phyloP scores from a whole-genome alignment of 2,888 invertebrate species.

The Tenodera sinensis region DNA sequence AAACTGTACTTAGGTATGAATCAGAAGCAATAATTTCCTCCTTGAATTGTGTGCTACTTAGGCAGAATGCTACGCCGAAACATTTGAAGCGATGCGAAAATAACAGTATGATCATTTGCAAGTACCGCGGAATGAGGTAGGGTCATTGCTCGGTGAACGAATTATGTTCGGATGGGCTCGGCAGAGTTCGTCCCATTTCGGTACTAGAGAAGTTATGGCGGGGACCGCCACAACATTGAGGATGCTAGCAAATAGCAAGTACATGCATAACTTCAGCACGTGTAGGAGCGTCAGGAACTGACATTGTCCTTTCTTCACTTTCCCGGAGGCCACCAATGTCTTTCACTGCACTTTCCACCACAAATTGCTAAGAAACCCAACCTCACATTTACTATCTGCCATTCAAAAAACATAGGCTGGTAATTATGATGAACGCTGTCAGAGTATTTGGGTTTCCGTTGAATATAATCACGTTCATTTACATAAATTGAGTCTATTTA shows the following conservation, averaged over 20 bases:
- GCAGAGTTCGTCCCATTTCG: not conserved
- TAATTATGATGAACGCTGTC: too few species aligned
- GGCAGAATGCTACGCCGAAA: not conserved
- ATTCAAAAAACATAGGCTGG: too few species aligned
- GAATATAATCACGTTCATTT: too few species aligned
- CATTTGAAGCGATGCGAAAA: not conserved
- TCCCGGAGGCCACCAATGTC: not conserved
- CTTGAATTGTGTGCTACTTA: not conserved
- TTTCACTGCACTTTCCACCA: not conserved
- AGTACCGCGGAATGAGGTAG: not conserved
- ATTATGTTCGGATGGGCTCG: not conserved
- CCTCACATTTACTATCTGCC: not conserved
- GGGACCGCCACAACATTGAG: too few species aligned
- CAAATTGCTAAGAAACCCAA: not conserved
- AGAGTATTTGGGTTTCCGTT: too few species aligned
- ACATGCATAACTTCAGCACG: not conserved
- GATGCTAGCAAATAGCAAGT: too few species aligned
- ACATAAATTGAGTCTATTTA: too few species aligned
- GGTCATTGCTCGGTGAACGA: not conserved
- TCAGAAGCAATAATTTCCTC: not conserved
- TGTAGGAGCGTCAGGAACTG: not conserved
- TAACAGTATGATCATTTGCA: conserved; percentile 6
- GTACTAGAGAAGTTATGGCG: not conserved
- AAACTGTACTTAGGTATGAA: not conserved
- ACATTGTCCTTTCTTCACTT: not conserved